Conservation (phyloP, 1,140 invertebrate genomes). For the Monochamus saltuarius region DNA sequence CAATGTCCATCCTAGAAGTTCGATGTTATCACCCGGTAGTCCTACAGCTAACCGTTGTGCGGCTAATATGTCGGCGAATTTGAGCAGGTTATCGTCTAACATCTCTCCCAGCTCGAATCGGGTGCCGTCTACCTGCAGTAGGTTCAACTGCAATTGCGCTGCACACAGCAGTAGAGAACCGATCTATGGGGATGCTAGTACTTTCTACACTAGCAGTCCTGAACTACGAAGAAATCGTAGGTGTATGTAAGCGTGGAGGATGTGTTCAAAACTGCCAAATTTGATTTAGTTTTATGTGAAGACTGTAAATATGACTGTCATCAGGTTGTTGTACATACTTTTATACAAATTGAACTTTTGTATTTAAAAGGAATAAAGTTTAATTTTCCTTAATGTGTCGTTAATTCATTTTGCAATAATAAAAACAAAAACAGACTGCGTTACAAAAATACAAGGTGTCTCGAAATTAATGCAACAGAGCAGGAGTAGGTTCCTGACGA, state of each 20-base stretch:
- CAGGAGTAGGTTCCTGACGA: no score
- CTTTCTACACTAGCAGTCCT: slow-evolving; percentile 38
- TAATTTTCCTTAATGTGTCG: no score
- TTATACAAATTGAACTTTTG: no score
- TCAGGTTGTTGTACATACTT: slow-evolving; percentile 6
- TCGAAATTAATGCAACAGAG: no score
- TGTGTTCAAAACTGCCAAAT: slow-evolving; percentile 2
- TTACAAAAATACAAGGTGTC: no score
- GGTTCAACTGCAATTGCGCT: slow-evolving; percentile 31
- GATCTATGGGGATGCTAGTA: slow-evolving; percentile 43
- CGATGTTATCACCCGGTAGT: background rate
- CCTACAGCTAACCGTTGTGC: slow-evolving; percentile 3
- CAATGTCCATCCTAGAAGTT: slow-evolving; percentile 32
- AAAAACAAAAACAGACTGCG: no score
- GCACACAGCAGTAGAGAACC: slow-evolving; percentile 33
- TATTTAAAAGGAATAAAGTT: no score
- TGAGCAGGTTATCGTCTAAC: slow-evolving; percentile 12
- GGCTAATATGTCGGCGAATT: slow-evolving; percentile 12
- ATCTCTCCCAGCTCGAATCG: slow-evolving; percentile 9
- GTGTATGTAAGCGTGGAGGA: slow-evolving; percentile 29
- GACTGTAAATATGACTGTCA: slow-evolving; percentile 7
- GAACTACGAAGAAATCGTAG: slow-evolving; percentile 39
- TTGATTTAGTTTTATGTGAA: slow-evolving; percentile 3
- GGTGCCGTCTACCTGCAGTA: slow-evolving; percentile 9
- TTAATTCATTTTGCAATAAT: no score